These are phyloP conservation scores for Neodiprion virginianus DNA, from an alignment of 1,140 invertebrate genomes.

Conservation along the genomic window DNA sequence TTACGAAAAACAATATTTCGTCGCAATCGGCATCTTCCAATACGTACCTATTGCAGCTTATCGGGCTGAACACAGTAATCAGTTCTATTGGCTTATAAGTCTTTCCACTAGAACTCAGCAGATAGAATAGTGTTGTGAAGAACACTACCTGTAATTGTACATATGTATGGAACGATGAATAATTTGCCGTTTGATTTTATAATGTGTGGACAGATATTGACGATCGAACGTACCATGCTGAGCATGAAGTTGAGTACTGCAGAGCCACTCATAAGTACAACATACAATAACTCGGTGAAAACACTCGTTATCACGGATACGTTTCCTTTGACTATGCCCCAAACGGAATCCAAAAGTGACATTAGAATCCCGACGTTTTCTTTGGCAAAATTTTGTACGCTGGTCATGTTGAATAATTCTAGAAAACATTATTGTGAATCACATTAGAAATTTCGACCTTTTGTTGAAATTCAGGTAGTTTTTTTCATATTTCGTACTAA, in stretches of 20 bases:
- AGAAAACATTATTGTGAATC: constrained; percentile 38
- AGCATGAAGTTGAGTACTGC: constrained; percentile 93
- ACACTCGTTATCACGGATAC: constrained; percentile 88
- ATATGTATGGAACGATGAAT: constrained; percentile 32
- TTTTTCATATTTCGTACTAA: constrained; percentile 34
- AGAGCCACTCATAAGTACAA: constrained; percentile 90
- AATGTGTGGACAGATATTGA: neutral
- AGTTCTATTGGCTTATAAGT: constrained; percentile 92
- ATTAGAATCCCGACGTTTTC: constrained; percentile 92
- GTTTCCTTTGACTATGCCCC: constrained; percentile 91
- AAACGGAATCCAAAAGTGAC: constrained; percentile 91
- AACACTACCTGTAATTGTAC: constrained; percentile 82
- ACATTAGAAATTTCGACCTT: constrained; percentile 14
- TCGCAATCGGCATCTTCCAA: neutral
- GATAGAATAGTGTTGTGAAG: constrained; percentile 94
- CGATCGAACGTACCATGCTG: constrained; percentile 76
- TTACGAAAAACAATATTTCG: constrained; percentile 2
- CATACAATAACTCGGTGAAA: constrained; percentile 83
- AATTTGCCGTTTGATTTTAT: constrained; percentile 17
- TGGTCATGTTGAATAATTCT: constrained; percentile 78
- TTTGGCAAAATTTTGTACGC: constrained; percentile 82
- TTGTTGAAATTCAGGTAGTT: constrained; percentile 15
- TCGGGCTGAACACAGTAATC: constrained; percentile 76
- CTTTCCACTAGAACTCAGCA: constrained; percentile 86
- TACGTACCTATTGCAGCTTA: constrained; percentile 59